Evolutionary conservation across 2,797 vertebrate species (phyloP).

Genomic region (Urocyon cinereoargenteus): DNA sequence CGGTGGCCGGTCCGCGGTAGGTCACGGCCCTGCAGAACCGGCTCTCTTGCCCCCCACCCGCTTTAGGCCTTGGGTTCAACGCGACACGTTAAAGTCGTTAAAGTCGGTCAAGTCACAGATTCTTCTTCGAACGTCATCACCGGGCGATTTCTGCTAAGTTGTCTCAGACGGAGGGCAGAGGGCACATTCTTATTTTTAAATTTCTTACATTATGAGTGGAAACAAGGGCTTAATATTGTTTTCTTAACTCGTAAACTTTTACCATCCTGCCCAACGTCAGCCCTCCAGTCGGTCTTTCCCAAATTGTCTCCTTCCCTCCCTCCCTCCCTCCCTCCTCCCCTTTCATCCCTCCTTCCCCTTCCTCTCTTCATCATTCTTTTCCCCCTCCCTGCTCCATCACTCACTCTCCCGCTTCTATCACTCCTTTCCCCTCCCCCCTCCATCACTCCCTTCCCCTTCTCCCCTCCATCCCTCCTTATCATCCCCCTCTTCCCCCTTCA

Average conservation of each 20-base stretch:
- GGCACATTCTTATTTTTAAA: background rate
- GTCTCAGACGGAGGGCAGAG: background rate
- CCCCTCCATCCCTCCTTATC: background rate
- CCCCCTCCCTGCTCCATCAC: background rate
- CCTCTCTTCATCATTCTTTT: rapidly evolving
- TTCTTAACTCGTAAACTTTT: background rate
- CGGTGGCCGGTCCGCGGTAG: background rate
- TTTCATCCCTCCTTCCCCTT: too few species aligned
- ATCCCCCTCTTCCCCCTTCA: background rate
- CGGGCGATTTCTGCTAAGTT: background rate
- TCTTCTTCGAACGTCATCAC: background rate
- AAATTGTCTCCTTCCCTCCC: background rate
- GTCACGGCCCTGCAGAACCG: background rate
- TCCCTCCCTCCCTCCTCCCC: too few species aligned
- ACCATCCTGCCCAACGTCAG: background rate
- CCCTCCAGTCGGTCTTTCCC: background rate
- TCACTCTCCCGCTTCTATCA: rapidly evolving
- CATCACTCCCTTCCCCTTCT: background rate
- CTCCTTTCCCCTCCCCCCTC: rapidly evolving
- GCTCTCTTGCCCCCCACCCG: too few species aligned
- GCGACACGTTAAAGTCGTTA: background rate
- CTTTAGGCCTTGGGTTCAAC: background rate
- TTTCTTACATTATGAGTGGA: background rate
- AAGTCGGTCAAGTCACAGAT: background rate
- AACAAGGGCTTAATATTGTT: background rate